Base-by-base conservation (phyloP, 1,140 invertebrate genomes). In the Delia radicum region DNA sequence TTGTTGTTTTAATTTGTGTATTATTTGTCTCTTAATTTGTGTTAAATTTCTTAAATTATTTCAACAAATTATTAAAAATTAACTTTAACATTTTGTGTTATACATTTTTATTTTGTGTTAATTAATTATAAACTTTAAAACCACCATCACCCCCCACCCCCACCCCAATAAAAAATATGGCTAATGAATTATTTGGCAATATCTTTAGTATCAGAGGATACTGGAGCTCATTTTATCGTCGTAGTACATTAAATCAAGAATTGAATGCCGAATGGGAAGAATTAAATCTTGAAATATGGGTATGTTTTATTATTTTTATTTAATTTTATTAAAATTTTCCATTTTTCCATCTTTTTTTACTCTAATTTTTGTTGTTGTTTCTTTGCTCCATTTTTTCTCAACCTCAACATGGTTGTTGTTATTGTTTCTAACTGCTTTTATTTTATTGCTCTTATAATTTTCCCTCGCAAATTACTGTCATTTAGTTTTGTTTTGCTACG, bases 221-320 rank as follows among this genome's bases (percentile, higher is more conserved):
- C 13, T 65, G 73, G 55, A 55, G 46, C 12, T 69, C 33, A 1
- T 77, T 74, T 24, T 77, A 77, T 27, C 63, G 73, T 12, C 73
- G 48, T 28, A 61, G 28, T 61, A 48, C 73, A 1, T 28, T 77
- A 3, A 77, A 77, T 46, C 62, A 74, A 7, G 63, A 77, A 61
- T 12, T 77, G 12, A 77, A 77, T 28, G 76, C 65, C n/a, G 76
- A 77, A 72, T 77, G 76, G 76, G 48, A 74, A 5, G 65, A 74
- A 18, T 31, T 77, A 8, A 77, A 72, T 29, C 55, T 71, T 24
- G 76, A 77, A n/a, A 77, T 77, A 31, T 77, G 76, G 76, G 76
- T 77, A 33, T 37, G 76, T 74, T 69, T 72, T 65, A 2, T 21
- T 24, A 21, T 69, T 37, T 28, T 65, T 8, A 15, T 33, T 69